These are phyloP conservation scores for Macrostomum lignano DNA, from an alignment of 1,140 invertebrate genomes.

Conservation along the genomic window DNA sequence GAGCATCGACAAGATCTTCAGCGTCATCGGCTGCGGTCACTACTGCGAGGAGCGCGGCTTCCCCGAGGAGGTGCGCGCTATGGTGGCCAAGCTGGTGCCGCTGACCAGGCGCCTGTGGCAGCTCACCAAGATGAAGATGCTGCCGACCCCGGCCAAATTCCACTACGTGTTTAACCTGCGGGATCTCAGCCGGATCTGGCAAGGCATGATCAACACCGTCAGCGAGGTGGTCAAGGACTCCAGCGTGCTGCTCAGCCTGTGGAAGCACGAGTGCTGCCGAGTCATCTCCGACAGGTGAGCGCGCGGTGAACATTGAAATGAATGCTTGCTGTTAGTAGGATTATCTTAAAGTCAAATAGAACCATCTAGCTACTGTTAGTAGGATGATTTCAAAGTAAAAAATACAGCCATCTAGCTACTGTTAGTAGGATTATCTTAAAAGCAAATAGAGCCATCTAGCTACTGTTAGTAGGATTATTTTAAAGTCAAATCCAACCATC, in stretches of 20 bases:
- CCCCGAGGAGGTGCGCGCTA: neutral
- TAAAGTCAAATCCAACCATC: too few species aligned
- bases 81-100: conserved; percentile 4
- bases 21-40: conserved; percentile 8
- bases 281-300: conserved; percentile 13
- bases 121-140: conserved; percentile 21
- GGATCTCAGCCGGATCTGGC: conserved; percentile 28
- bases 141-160: conserved; percentile 29
- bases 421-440: too few species aligned
- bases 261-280: conserved; percentile 71
- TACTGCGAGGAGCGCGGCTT: conserved; percentile 5
- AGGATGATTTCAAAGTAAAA: too few species aligned
- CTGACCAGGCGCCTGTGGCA: conserved; percentile 3
- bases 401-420: too few species aligned
- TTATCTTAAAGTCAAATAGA: too few species aligned
- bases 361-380: too few species aligned
- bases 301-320: too few species aligned
- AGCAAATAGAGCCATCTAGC: too few species aligned
- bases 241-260: conserved; percentile 53
- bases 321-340: too few species aligned
- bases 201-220: conserved; percentile 24
- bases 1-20: conserved; percentile 62
- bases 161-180: conserved; percentile 29
- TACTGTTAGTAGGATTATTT: too few species aligned
- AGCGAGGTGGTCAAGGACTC: conserved; percentile 36